These are phyloP conservation scores for Eupithecia subumbrata DNA, from an alignment of 2,888 invertebrate species.

Conservation along the genomic window DNA sequence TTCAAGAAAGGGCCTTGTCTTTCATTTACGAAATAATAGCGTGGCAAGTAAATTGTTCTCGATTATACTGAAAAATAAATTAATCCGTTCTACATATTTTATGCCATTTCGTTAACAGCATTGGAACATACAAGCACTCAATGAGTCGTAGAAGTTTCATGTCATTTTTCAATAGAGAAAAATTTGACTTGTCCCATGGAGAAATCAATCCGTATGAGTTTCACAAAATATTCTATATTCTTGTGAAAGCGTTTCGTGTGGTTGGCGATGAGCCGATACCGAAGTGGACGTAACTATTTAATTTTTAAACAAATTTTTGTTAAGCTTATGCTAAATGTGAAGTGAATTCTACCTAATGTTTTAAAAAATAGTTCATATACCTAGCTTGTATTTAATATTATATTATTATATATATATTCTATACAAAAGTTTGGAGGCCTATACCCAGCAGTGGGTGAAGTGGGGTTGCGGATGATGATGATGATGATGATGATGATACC, in stretches of 20 bases:
- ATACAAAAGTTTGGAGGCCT: too few species aligned
- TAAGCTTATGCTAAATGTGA: neutral
- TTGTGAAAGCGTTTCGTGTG: slow-evolving; percentile 59
- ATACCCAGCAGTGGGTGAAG: too few species aligned
- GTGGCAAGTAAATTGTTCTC: neutral
- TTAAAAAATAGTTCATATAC: too few species aligned
- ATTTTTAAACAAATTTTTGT: neutral
- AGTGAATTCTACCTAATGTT: too few species aligned
- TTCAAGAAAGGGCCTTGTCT: neutral
- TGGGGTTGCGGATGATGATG: too few species aligned
- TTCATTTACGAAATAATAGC: slow-evolving; percentile 2
- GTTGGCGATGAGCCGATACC: slow-evolving; percentile 53
- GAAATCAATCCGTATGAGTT: slow-evolving; percentile 62
- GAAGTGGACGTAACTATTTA: slow-evolving; percentile 51
- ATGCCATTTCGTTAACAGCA: neutral
- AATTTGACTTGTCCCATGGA: slow-evolving; percentile 53
- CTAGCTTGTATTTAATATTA: too few species aligned
- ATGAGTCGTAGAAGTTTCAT: slow-evolving; percentile 48
- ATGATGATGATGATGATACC: too few species aligned
- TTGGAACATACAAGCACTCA: neutral
- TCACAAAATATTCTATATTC: slow-evolving; percentile 57
- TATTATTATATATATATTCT: too few species aligned
- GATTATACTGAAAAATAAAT: neutral
- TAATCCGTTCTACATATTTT: neutral
- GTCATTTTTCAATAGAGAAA: slow-evolving; percentile 58